A percentile compares a stretch with the other conserved stretches of the same genome.
phyloP scores from a whole-genome alignment of 1,140 invertebrate species.

The Melanaphis sacchari region DNA sequence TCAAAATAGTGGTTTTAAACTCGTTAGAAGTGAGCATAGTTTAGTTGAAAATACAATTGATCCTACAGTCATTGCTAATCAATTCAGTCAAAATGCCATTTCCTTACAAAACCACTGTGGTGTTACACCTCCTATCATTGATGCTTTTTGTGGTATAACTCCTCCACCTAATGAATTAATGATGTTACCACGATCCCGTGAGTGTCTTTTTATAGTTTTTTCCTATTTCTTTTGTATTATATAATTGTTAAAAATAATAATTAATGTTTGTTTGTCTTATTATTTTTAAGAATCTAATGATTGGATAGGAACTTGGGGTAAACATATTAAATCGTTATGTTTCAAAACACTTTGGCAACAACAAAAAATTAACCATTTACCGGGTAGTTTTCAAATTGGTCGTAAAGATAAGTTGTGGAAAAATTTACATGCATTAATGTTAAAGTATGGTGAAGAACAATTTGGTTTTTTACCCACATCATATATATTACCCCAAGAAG shows the following conservation, averaged over 20 bases:
- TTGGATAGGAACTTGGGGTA: constrained; percentile 82
- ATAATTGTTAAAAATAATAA: background rate
- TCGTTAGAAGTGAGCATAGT: constrained; percentile 76
- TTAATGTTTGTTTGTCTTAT: constrained; percentile 38
- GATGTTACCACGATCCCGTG: constrained; percentile 1
- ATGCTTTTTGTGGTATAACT: background rate
- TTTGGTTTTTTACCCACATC: constrained; percentile 94
- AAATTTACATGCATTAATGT: constrained; percentile 79
- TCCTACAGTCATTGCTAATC: background rate
- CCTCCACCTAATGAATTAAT: constrained; percentile 12
- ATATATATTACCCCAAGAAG: constrained; percentile 89
- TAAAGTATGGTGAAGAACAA: constrained; percentile 73
- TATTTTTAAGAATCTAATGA: constrained; percentile 69
- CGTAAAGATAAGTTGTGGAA: constrained; percentile 94
- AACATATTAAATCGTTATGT: constrained; percentile 79
- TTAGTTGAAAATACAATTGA: background rate
- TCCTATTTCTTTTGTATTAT: background rate
- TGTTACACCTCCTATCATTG: constrained; percentile 33
- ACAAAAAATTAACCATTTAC: constrained; percentile 97
- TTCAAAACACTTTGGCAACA: constrained; percentile 81
- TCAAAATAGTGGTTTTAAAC: constrained; percentile 81
- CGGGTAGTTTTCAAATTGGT: constrained; percentile 96
- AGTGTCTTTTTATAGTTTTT: background rate
- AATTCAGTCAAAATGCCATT: background rate
- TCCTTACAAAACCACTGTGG: constrained; percentile 49